Evolutionary conservation across 2,797 vertebrate genomes (phyloP).

Genomic region (Platyrinchus mystaceus): DNA sequence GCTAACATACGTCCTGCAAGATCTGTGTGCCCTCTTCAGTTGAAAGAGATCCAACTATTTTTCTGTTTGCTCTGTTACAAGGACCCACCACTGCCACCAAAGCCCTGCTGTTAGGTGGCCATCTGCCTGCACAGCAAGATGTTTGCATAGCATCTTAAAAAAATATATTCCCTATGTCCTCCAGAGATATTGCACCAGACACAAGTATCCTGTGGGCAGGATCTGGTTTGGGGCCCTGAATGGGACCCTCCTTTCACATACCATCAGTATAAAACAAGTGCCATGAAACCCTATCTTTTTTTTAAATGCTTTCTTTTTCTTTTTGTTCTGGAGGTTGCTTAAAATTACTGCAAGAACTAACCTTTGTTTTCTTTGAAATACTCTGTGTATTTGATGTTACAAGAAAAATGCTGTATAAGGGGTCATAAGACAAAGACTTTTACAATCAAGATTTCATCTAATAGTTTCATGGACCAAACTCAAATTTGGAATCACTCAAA

Average conservation of each 20-base stretch:
- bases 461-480: neutral
- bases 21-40: neutral
- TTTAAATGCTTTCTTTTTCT: neutral
- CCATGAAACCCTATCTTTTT: neutral
- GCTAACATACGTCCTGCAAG: neutral
- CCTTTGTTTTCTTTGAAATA: neutral
- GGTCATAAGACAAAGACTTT: neutral
- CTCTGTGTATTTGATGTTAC: neutral
- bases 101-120: neutral
- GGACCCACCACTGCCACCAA: neutral
- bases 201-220: neutral
- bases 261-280: neutral
- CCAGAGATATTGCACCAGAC: neutral
- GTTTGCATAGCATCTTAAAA: constrained; percentile 5
- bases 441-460: neutral
- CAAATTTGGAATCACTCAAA: neutral
- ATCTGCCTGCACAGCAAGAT: constrained; percentile 1
- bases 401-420: neutral
- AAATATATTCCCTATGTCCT: neutral
- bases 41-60: neutral
- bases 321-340: neutral
- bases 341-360: neutral
- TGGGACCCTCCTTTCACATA: neutral
- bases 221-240: neutral
- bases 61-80: neutral